phyloP scores from a whole-genome alignment of 2,797 vertebrate species.

The Liasis olivaceus region DNA sequence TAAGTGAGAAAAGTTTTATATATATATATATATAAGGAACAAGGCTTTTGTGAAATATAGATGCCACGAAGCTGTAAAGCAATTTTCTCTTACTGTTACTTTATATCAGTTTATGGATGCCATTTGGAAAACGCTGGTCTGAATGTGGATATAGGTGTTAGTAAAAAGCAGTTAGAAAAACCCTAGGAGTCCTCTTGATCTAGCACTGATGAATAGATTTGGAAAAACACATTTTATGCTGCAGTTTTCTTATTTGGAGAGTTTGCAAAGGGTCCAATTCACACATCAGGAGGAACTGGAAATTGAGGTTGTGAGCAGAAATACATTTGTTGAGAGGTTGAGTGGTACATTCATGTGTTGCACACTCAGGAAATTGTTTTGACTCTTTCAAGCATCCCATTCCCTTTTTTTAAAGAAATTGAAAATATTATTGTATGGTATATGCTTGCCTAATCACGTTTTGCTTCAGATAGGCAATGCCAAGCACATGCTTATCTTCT shows the following conservation, averaged over 20 bases:
- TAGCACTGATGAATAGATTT: slow-evolving; percentile 50
- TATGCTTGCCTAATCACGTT: too few relatives aligned
- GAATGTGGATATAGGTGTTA: slow-evolving; percentile 31
- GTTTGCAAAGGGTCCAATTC: slow-evolving; percentile 21
- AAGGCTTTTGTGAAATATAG: slow-evolving; percentile 29
- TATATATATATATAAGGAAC: too few relatives aligned
- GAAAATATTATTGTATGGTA: too few relatives aligned
- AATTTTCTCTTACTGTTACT: slow-evolving; percentile 52
- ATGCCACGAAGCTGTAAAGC: slow-evolving; percentile 30
- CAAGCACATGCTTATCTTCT: too few relatives aligned
- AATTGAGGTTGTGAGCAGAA: neutral
- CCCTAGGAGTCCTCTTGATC: slow-evolving; percentile 55
- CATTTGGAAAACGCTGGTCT: slow-evolving; percentile 39
- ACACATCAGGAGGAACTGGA: neutral
- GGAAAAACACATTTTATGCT: slow-evolving; percentile 19
- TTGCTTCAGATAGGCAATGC: neutral
- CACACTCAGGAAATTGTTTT: neutral
- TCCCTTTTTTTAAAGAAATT: neutral
- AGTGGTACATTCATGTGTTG: neutral
- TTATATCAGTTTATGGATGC: slow-evolving; percentile 46
- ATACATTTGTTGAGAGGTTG: neutral
- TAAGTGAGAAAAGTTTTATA: slow-evolving; percentile 24
- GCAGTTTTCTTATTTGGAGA: neutral
- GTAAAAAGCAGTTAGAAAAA: slow-evolving; percentile 30
- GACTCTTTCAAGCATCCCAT: neutral